Evolutionary conservation across 2,113 vertebrate genomes (phyloP).

Genomic region (Notechis scutatus): DNA sequence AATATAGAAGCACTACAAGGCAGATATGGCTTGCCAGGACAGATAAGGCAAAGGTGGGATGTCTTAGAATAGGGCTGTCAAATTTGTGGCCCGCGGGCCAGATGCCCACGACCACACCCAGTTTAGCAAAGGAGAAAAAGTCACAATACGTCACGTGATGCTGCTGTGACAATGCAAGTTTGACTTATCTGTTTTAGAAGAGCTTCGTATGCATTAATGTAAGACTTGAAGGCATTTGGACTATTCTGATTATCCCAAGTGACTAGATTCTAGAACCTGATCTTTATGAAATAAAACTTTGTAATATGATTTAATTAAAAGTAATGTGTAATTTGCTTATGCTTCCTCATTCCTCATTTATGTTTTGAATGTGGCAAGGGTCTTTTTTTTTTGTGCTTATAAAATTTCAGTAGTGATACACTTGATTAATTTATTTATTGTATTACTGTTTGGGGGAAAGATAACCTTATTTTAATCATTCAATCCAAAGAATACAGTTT

Average conservation of each 20-base stretch:
- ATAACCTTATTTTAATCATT: constrained; percentile 57
- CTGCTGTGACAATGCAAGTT: too few relatives aligned
- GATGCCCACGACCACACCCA: too few relatives aligned
- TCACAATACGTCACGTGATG: too few relatives aligned
- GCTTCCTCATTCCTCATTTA: not conserved
- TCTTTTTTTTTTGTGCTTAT: not conserved
- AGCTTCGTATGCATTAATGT: not conserved
- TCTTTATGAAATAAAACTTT: not conserved
- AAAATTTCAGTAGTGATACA: not conserved
- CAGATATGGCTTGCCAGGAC: not conserved
- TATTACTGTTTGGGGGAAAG: constrained; percentile 35
- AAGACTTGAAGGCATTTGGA: not conserved
- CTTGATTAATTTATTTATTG: constrained; percentile 35
- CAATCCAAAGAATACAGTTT: constrained; percentile 43
- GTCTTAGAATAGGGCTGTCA: not conserved
- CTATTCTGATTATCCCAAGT: not conserved
- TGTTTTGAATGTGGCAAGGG: not conserved
- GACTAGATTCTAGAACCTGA: not conserved
- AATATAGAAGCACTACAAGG: not conserved
- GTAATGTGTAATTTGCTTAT: not conserved
- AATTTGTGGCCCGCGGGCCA: too few relatives aligned
- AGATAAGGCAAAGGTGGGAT: not conserved
- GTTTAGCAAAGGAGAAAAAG: too few relatives aligned
- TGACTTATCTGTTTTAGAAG: not conserved
- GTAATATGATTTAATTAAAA: not conserved